Evolutionary conservation across 1,140 invertebrate species (phyloP), one percentile per base, ranked within the genome.

Genomic region (Zaprionus capensis): DNA sequence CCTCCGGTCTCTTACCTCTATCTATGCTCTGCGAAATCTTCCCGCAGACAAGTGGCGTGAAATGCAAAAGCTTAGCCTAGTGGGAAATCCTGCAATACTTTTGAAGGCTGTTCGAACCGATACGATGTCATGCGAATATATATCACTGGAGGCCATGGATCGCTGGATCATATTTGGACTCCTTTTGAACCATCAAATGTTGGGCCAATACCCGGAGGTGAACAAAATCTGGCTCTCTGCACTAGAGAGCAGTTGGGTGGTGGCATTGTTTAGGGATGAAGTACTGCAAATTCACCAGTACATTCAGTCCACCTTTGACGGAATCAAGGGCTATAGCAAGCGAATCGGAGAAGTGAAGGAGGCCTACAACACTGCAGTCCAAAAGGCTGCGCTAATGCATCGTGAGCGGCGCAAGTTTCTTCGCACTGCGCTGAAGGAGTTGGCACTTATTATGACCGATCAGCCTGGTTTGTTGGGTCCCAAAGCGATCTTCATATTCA

Each of bases 111-210:
- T 97, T 11, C 95, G 97, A 76, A 99, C 98, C 1, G 98, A 99
- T 70, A 98, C 97, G 69, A 98, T 99, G 94, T 98, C 98, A 15
- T 99, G 98, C 93, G 99, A 99, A 94, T 99, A 98, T 93, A 92
- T 99, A 28, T 99, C 98, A 14, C 94, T 99, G 44, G 99, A 99
- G 91, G 95, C 95, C 57, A 96, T 99, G 94, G 99, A 99, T 92
- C 95, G 97, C 91, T 99, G 98, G 98, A 97, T 99, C 26, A 97
- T 99, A 81, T 97, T 99, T 93, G 98, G 98, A 0, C 96, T 98
- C 78, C 95, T 98, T 51, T 93, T 99, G 1, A 98, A 98, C 92
- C 97, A 99, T 93, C 96, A 96, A 81, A 95, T 96, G 92, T 93
- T 98, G 4, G 91, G 93, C 15, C 94, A 95, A 78, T 96, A 97